Conservation (phyloP, 2,888 invertebrate genomes). For the Gandaritis pyraliata region DNA sequence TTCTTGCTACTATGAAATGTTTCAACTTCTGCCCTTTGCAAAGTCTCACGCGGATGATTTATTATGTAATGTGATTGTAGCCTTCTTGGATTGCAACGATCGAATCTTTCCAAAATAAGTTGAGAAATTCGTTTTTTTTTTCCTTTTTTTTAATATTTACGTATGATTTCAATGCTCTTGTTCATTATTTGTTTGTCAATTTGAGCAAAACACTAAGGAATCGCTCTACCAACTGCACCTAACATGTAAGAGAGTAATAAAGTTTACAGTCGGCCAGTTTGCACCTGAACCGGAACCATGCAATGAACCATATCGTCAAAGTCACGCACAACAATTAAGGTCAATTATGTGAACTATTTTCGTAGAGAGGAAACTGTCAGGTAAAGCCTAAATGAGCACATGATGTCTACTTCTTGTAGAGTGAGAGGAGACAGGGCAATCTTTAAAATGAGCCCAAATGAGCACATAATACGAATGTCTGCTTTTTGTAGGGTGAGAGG, state of each 20-base stretch:
- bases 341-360: slow-evolving; percentile 61
- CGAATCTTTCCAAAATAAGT: not conserved
- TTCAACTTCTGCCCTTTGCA: slow-evolving; percentile 16
- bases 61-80: not conserved
- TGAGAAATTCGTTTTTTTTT: no score
- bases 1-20: slow-evolving; percentile 17
- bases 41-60: slow-evolving; percentile 3
- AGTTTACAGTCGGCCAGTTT: slow-evolving; percentile 28
- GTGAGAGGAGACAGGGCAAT: no score
- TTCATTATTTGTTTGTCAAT: no score
- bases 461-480: no score
- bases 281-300: slow-evolving; percentile 45
- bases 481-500: no score
- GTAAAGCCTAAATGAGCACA: no score
- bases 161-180: no score
- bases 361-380: not conserved
- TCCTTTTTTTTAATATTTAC: no score
- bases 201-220: no score
- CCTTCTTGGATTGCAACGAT: not conserved
- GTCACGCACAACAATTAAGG: slow-evolving; percentile 73
- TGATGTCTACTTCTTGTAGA: no score
- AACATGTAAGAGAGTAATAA: slow-evolving; percentile 27
- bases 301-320: slow-evolving; percentile 56
- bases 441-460: no score
- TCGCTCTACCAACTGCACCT: no score